A percentile compares a stretch with the other conserved stretches of the same genome.
Conservation (phyloP, 2,888 invertebrate species). For the Drosophila macrothrix region DNA sequence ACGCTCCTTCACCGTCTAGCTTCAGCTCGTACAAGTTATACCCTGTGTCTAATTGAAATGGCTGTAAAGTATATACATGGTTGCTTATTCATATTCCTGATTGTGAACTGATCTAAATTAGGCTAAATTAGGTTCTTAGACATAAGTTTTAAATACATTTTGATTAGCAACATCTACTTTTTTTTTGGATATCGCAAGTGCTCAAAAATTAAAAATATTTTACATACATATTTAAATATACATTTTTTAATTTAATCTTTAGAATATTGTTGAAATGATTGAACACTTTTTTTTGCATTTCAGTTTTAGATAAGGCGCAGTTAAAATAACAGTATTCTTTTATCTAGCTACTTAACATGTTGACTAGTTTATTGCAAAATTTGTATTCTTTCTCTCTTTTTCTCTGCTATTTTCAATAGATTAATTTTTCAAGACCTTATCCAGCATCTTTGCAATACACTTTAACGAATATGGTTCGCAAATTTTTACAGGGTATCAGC, state of each 20-base stretch:
- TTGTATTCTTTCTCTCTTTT: too few relatives aligned
- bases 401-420: too few relatives aligned
- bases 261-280: not conserved
- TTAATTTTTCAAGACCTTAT: too few relatives aligned
- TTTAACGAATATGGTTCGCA: not conserved
- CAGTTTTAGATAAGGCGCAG: not conserved
- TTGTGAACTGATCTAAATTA: too few relatives aligned
- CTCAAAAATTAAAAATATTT: not conserved
- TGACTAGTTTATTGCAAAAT: too few relatives aligned
- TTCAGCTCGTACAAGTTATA: constrained; percentile 30
- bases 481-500: not conserved
- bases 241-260: not conserved
- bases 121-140: too few relatives aligned
- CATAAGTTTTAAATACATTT: not conserved
- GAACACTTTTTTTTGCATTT: not conserved
- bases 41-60: not conserved
- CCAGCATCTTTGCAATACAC: too few relatives aligned
- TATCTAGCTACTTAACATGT: not conserved
- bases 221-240: accelerated
- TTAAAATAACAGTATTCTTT: not conserved
- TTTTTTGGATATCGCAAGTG: accelerated
- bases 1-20: constrained; percentile 13
- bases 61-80: not conserved
- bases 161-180: not conserved
- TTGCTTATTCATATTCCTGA: not conserved